Conservation (phyloP, 2,113 vertebrate genomes). For the Serilophus lunatus region DNA sequence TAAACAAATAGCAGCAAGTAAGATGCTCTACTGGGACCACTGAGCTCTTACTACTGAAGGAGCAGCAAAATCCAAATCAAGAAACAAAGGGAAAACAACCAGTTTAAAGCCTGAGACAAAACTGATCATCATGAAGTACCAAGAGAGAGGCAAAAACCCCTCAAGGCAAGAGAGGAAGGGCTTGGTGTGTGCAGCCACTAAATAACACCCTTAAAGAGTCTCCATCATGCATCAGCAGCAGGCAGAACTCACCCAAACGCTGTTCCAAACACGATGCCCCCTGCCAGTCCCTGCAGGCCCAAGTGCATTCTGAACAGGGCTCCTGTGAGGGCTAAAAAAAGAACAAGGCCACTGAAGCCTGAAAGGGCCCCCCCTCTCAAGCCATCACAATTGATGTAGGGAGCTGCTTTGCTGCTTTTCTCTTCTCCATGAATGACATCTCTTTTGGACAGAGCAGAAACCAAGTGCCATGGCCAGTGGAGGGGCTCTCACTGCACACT, state of each 20-base stretch:
- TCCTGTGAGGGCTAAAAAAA: slow-evolving; percentile 80
- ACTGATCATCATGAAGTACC: neutral
- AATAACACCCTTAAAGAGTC: neutral
- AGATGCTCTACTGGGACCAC: neutral
- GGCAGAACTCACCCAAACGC: slow-evolving; percentile 79
- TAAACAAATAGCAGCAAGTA: neutral
- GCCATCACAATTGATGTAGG: neutral
- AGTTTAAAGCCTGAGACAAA: neutral
- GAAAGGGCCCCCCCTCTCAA: neutral
- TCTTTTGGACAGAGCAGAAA: neutral
- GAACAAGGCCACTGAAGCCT: neutral
- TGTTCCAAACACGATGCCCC: slow-evolving; percentile 80
- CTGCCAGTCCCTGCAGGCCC: slow-evolving; percentile 80
- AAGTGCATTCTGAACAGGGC: slow-evolving; percentile 86
- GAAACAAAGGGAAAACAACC: neutral
- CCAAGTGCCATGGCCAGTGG: neutral
- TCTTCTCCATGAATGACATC: neutral
- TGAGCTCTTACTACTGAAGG: neutral
- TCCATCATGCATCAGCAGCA: neutral
- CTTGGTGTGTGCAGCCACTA: neutral
- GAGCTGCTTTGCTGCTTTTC: neutral
- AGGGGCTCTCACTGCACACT: neutral
- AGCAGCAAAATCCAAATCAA: neutral
- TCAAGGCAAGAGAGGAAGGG: neutral
- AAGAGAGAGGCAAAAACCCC: neutral